Conservation (phyloP, 2,113 vertebrate species). For the Octodon degus region DNA sequence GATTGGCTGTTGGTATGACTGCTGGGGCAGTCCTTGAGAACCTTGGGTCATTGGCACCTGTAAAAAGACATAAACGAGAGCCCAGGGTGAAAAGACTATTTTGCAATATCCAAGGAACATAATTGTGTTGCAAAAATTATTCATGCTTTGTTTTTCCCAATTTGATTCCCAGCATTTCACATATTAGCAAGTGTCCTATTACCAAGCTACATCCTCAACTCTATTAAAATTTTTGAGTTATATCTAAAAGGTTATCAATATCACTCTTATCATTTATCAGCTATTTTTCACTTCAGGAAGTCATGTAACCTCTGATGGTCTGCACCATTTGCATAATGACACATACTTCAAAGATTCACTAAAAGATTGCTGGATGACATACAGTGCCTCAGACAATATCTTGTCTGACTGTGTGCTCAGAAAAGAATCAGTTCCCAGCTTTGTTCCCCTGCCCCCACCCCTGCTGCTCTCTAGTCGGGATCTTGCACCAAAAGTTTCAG, state of each 20-base stretch:
- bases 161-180: not conserved
- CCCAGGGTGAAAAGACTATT: not conserved
- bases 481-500: not conserved
- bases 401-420: not conserved
- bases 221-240: not conserved
- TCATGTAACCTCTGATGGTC: not conserved
- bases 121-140: accelerated
- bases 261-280: not conserved
- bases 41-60: constrained; percentile 92
- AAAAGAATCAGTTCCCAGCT: not conserved
- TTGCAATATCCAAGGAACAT: accelerated
- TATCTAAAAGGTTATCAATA: not conserved
- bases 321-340: not conserved
- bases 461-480: not conserved
- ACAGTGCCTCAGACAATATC: not conserved
- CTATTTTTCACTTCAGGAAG: not conserved
- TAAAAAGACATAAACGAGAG: not conserved
- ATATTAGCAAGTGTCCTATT: not conserved
- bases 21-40: constrained; percentile 90
- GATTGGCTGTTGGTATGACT: constrained; percentile 94
- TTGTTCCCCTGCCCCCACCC: not conserved
- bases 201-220: not conserved
- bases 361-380: accelerated
- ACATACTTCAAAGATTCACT: not conserved
- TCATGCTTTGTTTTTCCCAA: not conserved